Evolutionary conservation across 2,113 vertebrate genomes (phyloP).

Genomic region (Canis aureus): DNA sequence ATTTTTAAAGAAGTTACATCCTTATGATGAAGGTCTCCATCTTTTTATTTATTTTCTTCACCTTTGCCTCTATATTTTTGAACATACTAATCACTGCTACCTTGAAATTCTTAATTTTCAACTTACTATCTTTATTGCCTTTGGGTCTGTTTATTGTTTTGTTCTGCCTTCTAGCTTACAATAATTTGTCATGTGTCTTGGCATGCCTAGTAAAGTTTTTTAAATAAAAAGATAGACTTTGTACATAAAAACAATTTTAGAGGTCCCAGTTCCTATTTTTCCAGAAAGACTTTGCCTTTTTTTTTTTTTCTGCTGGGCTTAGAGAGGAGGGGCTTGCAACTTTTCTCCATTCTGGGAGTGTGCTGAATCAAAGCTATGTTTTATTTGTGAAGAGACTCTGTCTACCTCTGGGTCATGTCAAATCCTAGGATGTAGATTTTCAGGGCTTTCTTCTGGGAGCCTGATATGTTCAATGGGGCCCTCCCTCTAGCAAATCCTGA

Average conservation of each 20-base stretch:
- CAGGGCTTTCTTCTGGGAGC: neutral
- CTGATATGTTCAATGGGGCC: neutral
- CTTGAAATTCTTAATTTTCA: neutral
- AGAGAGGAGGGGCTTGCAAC: neutral
- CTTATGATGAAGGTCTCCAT: neutral
- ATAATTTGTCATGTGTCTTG: neutral
- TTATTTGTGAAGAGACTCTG: neutral
- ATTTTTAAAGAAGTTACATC: neutral
- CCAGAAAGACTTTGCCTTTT: neutral
- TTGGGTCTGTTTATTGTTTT: neutral
- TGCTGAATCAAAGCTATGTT: neutral
- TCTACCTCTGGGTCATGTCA: neutral
- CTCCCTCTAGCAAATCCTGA: neutral
- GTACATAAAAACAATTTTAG: neutral
- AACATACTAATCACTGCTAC: neutral
- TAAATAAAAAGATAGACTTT: neutral
- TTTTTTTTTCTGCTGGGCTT: neutral
- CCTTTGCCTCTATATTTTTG: neutral
- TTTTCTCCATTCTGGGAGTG: neutral
- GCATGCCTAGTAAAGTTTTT: neutral
- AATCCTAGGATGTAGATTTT: neutral
- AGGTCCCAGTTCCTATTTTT: neutral
- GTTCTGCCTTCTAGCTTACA: neutral
- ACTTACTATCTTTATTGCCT: neutral
- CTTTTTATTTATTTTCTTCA: neutral